Evolutionary conservation across 2,113 vertebrate species (phyloP).

Genomic region (Eolophus roseicapilla): DNA sequence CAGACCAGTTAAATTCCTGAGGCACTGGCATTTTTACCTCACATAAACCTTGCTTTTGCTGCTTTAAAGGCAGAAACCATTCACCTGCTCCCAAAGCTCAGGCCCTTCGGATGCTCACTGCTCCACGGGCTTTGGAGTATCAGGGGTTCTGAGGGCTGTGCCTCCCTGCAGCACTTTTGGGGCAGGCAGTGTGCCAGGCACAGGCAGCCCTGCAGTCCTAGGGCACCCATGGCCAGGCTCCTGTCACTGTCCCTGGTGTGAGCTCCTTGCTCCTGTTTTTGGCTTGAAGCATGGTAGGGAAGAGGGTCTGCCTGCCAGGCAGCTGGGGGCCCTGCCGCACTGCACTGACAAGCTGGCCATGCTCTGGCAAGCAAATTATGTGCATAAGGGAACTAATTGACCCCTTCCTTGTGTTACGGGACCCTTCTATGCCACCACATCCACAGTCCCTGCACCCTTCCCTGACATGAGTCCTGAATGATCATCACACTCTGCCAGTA

Average conservation of each 20-base stretch:
- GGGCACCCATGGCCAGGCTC: background rate
- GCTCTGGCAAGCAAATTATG: background rate
- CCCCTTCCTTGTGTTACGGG: background rate
- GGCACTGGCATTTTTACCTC: background rate
- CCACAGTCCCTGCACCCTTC: background rate
- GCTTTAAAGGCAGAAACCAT: background rate
- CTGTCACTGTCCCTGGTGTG: background rate
- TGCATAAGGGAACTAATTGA: background rate
- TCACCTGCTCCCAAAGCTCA: fast-evolving
- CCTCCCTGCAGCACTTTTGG: background rate
- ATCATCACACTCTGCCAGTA: background rate
- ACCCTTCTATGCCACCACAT: background rate
- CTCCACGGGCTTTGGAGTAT: fast-evolving
- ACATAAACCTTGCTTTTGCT: background rate
- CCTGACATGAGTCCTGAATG: background rate
- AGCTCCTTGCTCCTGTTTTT: background rate
- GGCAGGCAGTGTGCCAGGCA: background rate
- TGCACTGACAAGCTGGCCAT: background rate
- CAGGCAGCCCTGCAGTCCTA: background rate
- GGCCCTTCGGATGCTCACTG: background rate
- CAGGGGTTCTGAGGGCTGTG: background rate
- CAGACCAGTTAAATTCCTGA: background rate
- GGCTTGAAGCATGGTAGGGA: background rate
- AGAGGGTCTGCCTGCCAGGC: background rate
- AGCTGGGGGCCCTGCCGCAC: background rate